These are phyloP conservation scores for Nemoura dubitans DNA, from an alignment of 2,888 invertebrate genomes.

Conservation along the genomic window DNA sequence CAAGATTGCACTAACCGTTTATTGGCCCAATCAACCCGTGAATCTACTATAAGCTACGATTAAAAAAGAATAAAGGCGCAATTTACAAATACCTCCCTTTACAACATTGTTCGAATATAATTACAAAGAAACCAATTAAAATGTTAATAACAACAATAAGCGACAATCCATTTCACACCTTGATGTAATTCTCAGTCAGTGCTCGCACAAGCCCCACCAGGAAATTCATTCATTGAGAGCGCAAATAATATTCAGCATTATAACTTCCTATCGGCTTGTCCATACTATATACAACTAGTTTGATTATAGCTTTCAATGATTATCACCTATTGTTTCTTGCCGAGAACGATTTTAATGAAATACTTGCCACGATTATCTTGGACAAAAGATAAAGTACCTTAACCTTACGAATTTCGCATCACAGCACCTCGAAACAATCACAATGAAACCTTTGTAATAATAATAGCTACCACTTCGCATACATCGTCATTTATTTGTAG, in stretches of 20 bases:
- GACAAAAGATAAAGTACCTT: neutral
- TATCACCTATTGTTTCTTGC: neutral
- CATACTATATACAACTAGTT: neutral
- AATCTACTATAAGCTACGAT: neutral
- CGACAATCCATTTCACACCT: neutral
- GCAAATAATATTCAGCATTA: no score
- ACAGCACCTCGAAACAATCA: neutral
- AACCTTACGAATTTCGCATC: neutral
- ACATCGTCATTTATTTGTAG: neutral
- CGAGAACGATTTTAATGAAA: neutral
- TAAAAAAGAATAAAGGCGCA: neutral
- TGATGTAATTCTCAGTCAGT: neutral
- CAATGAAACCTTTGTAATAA: neutral
- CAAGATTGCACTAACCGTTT: neutral
- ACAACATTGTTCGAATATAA: neutral
- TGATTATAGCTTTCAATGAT: neutral
- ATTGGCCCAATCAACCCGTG: neutral
- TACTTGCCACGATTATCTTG: neutral
- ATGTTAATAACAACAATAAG: neutral
- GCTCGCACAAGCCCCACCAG: neutral
- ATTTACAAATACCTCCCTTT: neutral
- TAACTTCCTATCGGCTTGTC: neutral
- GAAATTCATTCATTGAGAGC: neutral
- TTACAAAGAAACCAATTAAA: conserved; percentile 2
- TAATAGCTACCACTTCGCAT: neutral